Base-by-base conservation (phyloP, 1,140 invertebrate species). In the Lasioglossum baleicum region DNA sequence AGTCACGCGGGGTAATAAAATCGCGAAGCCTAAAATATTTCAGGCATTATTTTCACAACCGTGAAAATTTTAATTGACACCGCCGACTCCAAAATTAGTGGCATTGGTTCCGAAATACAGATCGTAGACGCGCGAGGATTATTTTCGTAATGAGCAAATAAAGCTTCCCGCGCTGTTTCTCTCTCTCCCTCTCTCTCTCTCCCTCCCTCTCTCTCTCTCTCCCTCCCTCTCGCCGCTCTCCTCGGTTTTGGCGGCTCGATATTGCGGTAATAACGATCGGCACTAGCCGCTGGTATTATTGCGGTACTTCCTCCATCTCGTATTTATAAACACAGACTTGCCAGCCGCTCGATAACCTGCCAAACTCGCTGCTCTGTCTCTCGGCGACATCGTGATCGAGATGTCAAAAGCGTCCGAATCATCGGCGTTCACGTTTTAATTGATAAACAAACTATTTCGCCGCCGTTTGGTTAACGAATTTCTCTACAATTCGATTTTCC, bases 261-360 rank as follows among this genome's bases (percentile, higher is more conserved):
- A 67, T 75, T 17, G n/a, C 63, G n/a, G 31, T 31, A 67, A 56
- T 58, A 44, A 67, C 48, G 64, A 67, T 17, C 35, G 63, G 40
- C n/a, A 44, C 8, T 75, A 42, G 6, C 44, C 48, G 48, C 10
- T 20, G 61, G 35, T 75, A 44, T 44, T 67, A 67, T 40, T 65
- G 63, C 35, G 15, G 48, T 58, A 15, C 35, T 67, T 75, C 73
- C 73, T 76, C 40, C 53, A 22, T 68, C 35, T 17, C 65, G 74
- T 76, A 60, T 61, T 76, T 69, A 48, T 69, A 76, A 76, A 76
- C 35, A 69, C 53, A 31, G 51, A 69, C 26, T 60, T 44, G 11
- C 26, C 53, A 42, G 26, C 40, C 74, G 74, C 48, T 69, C 74
- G 51, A 60, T 76, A 76, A 76, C n/a, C 65, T 60, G 40, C 26